These are phyloP conservation scores for Neria commutata DNA, from an alignment of 2,888 invertebrate species.

Conservation along the genomic window DNA sequence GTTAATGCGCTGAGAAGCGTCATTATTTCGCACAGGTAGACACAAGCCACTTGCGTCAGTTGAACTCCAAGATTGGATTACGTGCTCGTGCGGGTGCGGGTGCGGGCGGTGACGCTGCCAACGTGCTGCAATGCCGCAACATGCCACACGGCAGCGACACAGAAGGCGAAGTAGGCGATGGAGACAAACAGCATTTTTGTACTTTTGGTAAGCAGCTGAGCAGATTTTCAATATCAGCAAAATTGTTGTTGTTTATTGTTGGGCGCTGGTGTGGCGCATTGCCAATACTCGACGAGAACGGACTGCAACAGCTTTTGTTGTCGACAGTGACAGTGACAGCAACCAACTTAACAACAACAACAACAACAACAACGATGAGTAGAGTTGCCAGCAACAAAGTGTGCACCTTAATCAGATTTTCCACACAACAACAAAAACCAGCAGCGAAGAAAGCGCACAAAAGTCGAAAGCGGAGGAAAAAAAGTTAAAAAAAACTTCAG, in stretches of 20 bases:
- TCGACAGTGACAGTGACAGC: neutral
- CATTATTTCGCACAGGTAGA: constrained; percentile 25
- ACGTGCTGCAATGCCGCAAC: neutral
- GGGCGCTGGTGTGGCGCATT: neutral
- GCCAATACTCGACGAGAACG: neutral
- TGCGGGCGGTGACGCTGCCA: neutral
- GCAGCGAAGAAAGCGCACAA: too few species aligned
- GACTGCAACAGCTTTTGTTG: neutral
- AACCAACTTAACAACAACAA: neutral
- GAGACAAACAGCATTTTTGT: too few species aligned
- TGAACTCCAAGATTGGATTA: neutral
- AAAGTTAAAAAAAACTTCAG: too few species aligned
- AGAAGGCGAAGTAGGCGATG: neutral
- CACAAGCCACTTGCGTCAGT: constrained; percentile 5
- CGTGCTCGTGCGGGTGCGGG: neutral
- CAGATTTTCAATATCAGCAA: neutral
- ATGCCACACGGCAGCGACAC: neutral
- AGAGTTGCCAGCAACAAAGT: neutral
- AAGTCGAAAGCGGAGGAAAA: too few species aligned
- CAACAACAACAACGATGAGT: too few species aligned
- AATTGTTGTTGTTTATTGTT: neutral
- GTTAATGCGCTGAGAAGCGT: constrained; percentile 14
- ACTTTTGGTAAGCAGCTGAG: too few species aligned
- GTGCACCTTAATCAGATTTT: constrained; percentile 29
- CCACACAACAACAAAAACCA: too few species aligned